A percentile compares a stretch with the other conserved stretches of the same genome.
Conservation (phyloP, 2,888 invertebrate genomes). For the Cephus spinipes region DNA sequence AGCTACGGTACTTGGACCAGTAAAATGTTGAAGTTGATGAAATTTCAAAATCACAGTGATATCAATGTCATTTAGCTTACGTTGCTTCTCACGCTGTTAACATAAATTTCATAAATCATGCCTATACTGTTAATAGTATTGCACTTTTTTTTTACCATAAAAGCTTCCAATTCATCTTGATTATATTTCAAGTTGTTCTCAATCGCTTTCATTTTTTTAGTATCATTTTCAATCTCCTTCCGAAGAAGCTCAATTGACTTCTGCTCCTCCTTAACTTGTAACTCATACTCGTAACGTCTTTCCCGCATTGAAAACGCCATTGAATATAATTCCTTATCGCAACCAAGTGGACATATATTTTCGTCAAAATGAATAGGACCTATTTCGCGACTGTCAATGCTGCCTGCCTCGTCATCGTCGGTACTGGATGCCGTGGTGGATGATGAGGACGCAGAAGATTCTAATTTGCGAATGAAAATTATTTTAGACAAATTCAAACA, state of each 20-base stretch:
- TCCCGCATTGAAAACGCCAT: constrained; percentile 74
- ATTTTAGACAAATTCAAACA: neutral
- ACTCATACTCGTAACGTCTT: constrained; percentile 71
- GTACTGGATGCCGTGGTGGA: constrained; percentile 62
- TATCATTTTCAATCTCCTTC: constrained; percentile 73
- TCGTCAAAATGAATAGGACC: constrained; percentile 78
- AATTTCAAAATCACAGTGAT: constrained; percentile 77
- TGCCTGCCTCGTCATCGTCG: constrained; percentile 72
- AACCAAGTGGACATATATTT: constrained; percentile 77
- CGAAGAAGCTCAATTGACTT: constrained; percentile 71
- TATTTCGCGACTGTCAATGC: constrained; percentile 75
- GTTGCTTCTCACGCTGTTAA: constrained; percentile 78
- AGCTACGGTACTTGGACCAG: constrained; percentile 66
- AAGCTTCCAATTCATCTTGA: constrained; percentile 73
- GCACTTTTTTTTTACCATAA: constrained; percentile 69
- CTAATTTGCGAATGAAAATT: constrained; percentile 14
- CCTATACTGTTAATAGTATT: neutral
- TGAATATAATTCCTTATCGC: constrained; percentile 77
- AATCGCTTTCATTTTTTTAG: constrained; percentile 71
- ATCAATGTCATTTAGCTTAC: constrained; percentile 81
- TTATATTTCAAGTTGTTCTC: constrained; percentile 70
- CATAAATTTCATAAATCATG: constrained; percentile 17
- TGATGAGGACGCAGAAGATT: constrained; percentile 66
- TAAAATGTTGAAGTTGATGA: constrained; percentile 75
- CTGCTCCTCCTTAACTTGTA: constrained; percentile 71